phyloP scores from a whole-genome alignment of 2,797 vertebrate species.

The Oryzias sinensis region DNA sequence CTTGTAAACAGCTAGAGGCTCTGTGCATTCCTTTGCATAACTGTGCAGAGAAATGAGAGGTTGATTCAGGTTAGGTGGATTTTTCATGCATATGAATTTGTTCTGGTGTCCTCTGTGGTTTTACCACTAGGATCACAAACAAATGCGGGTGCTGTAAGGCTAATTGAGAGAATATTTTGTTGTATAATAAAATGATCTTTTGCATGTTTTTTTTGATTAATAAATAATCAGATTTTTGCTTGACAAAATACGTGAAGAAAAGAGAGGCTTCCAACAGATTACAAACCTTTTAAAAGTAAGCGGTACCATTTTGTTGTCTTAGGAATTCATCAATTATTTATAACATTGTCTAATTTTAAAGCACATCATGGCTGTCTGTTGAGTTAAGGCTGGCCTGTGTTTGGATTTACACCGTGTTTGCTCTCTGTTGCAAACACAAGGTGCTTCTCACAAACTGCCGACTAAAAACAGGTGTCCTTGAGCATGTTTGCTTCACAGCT shows the following conservation, averaged over 20 bases:
- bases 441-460: constrained; percentile 43
- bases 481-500: constrained; percentile 48
- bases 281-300: constrained; percentile 14
- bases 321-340: constrained; percentile 27
- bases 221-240: constrained; percentile 46
- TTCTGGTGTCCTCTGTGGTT: constrained; percentile 44
- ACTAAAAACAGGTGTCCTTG: constrained; percentile 66
- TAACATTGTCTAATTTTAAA: constrained; percentile 16
- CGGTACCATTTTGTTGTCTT: constrained; percentile 18
- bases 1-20: constrained; percentile 35
- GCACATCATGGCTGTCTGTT: constrained; percentile 5
- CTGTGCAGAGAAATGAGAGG: constrained; percentile 39
- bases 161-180: constrained; percentile 48
- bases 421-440: constrained; percentile 26
- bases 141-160: constrained; percentile 36
- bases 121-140: constrained; percentile 37
- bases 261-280: constrained; percentile 9
- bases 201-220: constrained; percentile 64
- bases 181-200: constrained; percentile 53
- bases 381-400: not conserved
- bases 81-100: constrained; percentile 45
- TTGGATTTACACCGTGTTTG: constrained; percentile 25
- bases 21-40: constrained; percentile 53
- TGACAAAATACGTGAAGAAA: constrained; percentile 21
- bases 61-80: constrained; percentile 40